Base-by-base conservation (phyloP, 1,140 invertebrate genomes). In the Musca vetustissima region DNA sequence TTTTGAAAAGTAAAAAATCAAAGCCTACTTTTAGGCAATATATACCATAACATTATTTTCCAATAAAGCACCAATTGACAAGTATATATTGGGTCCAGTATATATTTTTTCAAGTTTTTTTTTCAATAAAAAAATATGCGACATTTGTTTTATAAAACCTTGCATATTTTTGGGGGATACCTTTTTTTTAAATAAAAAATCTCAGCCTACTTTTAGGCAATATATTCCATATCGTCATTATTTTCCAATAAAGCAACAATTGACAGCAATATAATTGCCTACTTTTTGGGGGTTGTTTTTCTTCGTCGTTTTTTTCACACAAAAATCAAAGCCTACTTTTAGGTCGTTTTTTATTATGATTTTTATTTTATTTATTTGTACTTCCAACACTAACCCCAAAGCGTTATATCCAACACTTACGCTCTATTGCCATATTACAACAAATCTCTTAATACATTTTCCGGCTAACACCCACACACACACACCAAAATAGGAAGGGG, bases 331-430 rank as follows among this genome's bases (percentile, higher is more conserved):
- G 21, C 49, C 17, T 52, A 52, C 49, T 52, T 52, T 19, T 52
- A 52, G 49, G 49, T 22, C 21, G 17, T 52, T 11, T 52, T n/a
- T 49, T 6, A 52, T 21, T 4, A 4, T 11, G 6, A 52, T 52
- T 19, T 52, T 52, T 52, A 7, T 21, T 21, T 61, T 19, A n/a
- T n/a, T n/a, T n/a, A n/a, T n/a, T n/a, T n/a, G n/a, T n/a, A n/a
- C 36, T 36, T 3, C 28, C 8, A 1, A 21, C 17, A 43, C 49
- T 36, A 28, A 22, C 32, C 55, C 25, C 21, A 21, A 61, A 43
- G 57, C 28, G 19, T 61, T 17, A 61, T 61, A 8, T 61, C 15
- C 17, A 61, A 61, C 57, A 61, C 57, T 61, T 61, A 61, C 36
- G 57, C 28, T 61, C 22, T 43, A 43, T 61, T 61, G 57, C 57